Conservation (phyloP, 2,888 invertebrate genomes). For the Temnothorax rugatulus region DNA sequence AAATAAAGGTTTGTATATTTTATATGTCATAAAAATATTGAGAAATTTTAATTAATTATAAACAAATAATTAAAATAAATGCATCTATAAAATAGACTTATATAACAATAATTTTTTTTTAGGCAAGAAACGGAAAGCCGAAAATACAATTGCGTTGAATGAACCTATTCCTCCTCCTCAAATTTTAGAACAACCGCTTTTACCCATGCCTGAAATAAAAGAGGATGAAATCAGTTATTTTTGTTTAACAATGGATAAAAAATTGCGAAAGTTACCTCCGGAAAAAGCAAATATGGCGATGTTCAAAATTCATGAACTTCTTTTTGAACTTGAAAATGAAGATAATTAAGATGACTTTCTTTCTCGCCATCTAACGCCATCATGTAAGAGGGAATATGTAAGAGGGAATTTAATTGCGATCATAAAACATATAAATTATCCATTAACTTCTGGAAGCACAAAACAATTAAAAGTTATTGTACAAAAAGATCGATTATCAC, state of each 20-base stretch:
- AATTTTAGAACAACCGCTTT: background rate
- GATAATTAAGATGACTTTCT: no score
- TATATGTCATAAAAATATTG: no score
- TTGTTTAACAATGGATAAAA: background rate
- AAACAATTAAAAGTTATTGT: background rate
- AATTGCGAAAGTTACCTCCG: background rate
- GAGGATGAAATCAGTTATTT: background rate
- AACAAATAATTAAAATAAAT: background rate
- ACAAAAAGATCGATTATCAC: background rate
- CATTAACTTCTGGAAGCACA: background rate
- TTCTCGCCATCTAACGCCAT: no score
- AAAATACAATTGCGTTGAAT: background rate
- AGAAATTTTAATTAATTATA: background rate
- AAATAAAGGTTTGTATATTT: no score
- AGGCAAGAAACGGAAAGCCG: background rate
- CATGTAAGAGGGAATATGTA: no score
- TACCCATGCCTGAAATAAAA: background rate
- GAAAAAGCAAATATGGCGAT: no score
- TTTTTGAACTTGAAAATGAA: no score
- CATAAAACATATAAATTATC: background rate
- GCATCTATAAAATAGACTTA: no score
- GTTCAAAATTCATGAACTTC: background rate
- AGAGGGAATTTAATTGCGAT: background rate
- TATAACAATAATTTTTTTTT: background rate
- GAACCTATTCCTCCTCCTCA: background rate